Evolutionary conservation across 2,797 vertebrate genomes (phyloP), one percentile per base, ranked within the genome.

Genomic region (Protonibea diacanthus): DNA sequence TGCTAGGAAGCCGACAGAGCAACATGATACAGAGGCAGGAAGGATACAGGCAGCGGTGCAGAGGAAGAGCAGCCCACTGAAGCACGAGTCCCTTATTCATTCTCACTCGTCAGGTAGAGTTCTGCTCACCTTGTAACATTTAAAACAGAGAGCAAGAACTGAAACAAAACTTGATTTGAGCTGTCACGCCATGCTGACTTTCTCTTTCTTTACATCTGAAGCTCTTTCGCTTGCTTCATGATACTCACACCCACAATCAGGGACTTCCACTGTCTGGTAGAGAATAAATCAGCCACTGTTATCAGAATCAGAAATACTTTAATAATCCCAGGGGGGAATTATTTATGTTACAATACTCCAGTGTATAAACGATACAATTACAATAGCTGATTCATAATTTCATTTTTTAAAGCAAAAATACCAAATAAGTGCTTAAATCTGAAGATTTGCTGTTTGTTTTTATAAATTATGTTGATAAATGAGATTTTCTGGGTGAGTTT

Each of bases 1-100:
- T 93, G 92, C 91, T 91, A 92, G 89, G 92, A 89, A 73, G 74
- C 90, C 1, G 52, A 69, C 71, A 68, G 67, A 64, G 83, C 75
- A 87, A 89, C 86, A 77, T 33, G 0, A 88, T 81, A 72, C 84
- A 85, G 76, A 80, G 55, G 15, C 68, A 82, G 81, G 72, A 71
- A 70, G 80, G 60, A 82, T 38, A 44, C 23, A 58, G 56, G 38
- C 58, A 40, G 68, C 0, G 23, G 63, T 49, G n/a, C 47, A 59
- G 47, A 69, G 65, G 63, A 80, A 52, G 15, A 52, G 15, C 23
- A 62, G 56, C 9, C 59, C 63, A 13, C 66, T 13, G 42, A 38
- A 48, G 25, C 29, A n/a, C 0, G 11, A 65, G 11, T 23, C 33
- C 1, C 5, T 56, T 45, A 25, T 53, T 6, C 3, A 18, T 74